These are phyloP conservation scores for Anthrax anthrax DNA, from an alignment of 2,888 invertebrate species.

Conservation along the genomic window DNA sequence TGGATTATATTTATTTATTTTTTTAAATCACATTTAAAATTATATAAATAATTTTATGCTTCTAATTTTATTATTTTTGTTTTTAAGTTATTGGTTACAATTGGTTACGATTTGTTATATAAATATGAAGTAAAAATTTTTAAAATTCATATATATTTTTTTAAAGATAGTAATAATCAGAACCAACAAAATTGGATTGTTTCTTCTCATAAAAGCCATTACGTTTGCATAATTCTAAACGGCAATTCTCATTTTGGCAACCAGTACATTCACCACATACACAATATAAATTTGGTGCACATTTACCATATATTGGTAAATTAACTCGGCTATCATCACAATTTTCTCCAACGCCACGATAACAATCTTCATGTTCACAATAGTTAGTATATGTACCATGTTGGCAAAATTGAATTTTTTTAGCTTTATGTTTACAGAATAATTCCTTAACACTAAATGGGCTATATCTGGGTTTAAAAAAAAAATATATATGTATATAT, in stretches of 20 bases:
- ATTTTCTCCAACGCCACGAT: background rate
- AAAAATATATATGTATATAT: too few relatives aligned
- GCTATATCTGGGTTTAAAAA: too few relatives aligned
- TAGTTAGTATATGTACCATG: constrained; percentile 1
- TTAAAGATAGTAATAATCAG: constrained; percentile 1
- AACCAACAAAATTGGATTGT: constrained; percentile 1
- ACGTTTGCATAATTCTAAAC: background rate
- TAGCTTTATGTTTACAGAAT: background rate
- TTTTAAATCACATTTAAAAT: too few relatives aligned
- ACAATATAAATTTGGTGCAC: constrained; percentile 1
- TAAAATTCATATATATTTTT: background rate
- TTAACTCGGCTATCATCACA: background rate
- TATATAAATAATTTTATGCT: too few relatives aligned
- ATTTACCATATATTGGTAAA: background rate
- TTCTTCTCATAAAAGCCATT: constrained; percentile 1
- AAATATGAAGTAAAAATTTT: too few relatives aligned
- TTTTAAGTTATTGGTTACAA: too few relatives aligned
- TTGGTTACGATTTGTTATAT: too few relatives aligned
- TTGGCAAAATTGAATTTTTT: background rate
- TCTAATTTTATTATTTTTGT: too few relatives aligned
- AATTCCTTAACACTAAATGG: background rate
- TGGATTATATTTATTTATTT: too few relatives aligned
- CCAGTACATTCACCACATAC: constrained; percentile 4
- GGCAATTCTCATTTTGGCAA: background rate
- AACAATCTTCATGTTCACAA: background rate